Evolutionary conservation across 2,113 vertebrate species (phyloP).

Genomic region (Chroicocephalus ridibundus): DNA sequence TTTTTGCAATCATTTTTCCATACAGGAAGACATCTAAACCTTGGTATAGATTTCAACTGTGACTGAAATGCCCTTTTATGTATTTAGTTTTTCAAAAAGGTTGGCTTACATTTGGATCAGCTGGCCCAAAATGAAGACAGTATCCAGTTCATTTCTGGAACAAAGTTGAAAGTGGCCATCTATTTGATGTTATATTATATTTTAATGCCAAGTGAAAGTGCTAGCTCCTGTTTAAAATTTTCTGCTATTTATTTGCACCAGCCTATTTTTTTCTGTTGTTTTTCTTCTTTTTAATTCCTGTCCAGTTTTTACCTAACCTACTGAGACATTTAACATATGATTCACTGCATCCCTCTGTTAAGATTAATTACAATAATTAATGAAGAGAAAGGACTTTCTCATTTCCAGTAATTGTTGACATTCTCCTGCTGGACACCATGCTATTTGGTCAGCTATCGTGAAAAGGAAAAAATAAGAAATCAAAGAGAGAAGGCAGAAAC

Average conservation of each 20-base stretch:
- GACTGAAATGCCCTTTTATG: conserved; percentile 12
- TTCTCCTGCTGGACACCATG: neutral
- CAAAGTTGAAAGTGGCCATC: neutral
- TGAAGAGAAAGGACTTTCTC: neutral
- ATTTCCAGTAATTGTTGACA: neutral
- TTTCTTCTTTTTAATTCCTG: neutral
- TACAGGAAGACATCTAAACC: neutral
- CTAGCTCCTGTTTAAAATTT: neutral
- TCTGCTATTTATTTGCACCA: neutral
- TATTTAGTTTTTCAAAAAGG: neutral
- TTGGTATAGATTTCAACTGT: neutral
- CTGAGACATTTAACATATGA: neutral
- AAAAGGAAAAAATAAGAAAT: neutral
- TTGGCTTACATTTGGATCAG: neutral
- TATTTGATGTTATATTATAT: neutral
- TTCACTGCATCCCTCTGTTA: neutral
- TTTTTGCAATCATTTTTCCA: conserved; percentile 23
- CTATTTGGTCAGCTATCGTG: neutral
- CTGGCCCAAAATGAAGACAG: neutral
- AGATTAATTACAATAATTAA: conserved; percentile 14
- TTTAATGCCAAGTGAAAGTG: neutral
- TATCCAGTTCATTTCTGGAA: conserved; percentile 28
- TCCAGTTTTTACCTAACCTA: neutral
- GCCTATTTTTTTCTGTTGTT: neutral
- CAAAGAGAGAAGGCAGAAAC: neutral